Evolutionary conservation across 2,888 invertebrate genomes (phyloP).

Genomic region (Dione vanillae): DNA sequence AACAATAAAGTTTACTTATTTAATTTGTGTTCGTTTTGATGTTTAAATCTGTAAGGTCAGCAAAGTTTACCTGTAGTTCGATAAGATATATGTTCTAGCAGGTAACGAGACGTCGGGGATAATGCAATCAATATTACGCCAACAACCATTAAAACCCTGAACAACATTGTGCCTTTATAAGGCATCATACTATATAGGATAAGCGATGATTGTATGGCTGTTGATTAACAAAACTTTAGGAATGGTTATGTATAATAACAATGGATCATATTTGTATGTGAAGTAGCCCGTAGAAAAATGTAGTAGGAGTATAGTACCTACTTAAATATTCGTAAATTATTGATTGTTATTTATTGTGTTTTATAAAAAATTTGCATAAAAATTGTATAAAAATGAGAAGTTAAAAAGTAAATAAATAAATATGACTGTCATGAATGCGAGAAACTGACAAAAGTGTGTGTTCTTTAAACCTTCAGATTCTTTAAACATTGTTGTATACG

Average conservation of each 20-base stretch:
- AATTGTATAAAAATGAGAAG: too few relatives aligned
- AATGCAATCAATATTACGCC: conserved; percentile 52
- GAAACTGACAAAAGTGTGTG: neutral
- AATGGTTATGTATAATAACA: too few relatives aligned
- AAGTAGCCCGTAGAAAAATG: too few relatives aligned
- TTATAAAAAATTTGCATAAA: too few relatives aligned
- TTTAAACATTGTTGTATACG: too few relatives aligned
- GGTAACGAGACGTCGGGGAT: conserved; percentile 49
- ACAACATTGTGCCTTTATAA: conserved; percentile 56
- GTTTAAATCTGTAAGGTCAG: conserved; percentile 38
- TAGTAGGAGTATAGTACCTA: too few relatives aligned
- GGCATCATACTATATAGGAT: conserved; percentile 59
- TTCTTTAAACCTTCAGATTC: too few relatives aligned
- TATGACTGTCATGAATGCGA: neutral
- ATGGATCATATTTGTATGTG: too few relatives aligned
- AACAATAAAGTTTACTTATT: conserved; percentile 31
- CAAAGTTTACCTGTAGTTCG: conserved; percentile 41
- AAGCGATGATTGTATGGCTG: conserved; percentile 45
- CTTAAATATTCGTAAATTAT: too few relatives aligned
- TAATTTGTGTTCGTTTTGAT: conserved; percentile 30
- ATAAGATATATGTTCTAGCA: conserved; percentile 38
- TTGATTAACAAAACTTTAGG: conserved; percentile 10
- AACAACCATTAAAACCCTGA: conserved; percentile 54
- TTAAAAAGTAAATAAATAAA: too few relatives aligned
- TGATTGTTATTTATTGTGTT: too few relatives aligned